Conservation (phyloP, 1,140 invertebrate species). For the Diploscapter pachys region DNA sequence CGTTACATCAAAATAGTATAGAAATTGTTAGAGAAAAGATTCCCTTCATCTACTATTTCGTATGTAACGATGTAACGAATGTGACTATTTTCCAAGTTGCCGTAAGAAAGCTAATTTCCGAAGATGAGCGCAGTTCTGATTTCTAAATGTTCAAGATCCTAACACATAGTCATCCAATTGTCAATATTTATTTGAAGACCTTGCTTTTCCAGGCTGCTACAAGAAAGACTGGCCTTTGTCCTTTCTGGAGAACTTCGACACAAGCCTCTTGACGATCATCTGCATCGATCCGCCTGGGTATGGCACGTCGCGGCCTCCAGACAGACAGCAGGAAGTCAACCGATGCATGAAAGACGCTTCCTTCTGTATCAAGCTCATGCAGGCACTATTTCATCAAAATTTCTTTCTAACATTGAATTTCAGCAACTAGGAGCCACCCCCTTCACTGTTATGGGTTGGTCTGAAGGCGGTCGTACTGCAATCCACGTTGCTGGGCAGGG, state of each 20-base stretch:
- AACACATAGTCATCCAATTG: background rate
- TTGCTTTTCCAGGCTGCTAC: conserved; percentile 47
- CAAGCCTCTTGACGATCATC: conserved; percentile 46
- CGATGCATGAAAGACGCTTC: conserved; percentile 52
- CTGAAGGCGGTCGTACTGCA: conserved; percentile 55
- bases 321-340: conserved; percentile 52
- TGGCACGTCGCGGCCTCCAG: conserved; percentile 54
- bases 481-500: conserved; percentile 51
- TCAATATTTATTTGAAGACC: no score
- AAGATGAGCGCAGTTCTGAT: background rate
- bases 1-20: background rate
- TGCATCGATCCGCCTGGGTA: conserved; percentile 57
- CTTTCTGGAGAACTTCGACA: conserved; percentile 50
- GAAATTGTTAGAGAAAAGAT: conserved; percentile 5
- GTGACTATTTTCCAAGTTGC: background rate
- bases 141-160: background rate
- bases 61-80: background rate
- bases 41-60: conserved; percentile 11
- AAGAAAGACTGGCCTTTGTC: conserved; percentile 55
- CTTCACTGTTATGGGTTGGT: conserved; percentile 54
- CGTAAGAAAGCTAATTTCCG: conserved; percentile 9
- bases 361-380: conserved; percentile 51
- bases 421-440: conserved; percentile 46
- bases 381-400: conserved; percentile 6
- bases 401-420: background rate